Conservation (phyloP, 1,140 invertebrate species). For the Drosophila suzukii region DNA sequence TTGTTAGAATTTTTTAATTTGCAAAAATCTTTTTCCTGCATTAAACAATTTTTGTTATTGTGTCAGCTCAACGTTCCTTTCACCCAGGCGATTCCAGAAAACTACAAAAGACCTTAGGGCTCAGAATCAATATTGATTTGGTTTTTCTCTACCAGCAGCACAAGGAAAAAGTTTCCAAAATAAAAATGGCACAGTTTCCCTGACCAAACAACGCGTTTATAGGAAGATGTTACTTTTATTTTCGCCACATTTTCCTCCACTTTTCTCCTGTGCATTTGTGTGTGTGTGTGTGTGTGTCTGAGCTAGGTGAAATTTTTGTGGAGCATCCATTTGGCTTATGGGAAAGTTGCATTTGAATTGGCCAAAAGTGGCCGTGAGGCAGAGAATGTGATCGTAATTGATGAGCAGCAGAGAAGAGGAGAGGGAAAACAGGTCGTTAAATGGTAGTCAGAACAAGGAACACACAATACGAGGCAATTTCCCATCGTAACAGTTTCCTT, state of each 20-base stretch:
- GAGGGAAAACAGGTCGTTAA: constrained; percentile 42
- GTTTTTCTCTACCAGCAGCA: constrained; percentile 3
- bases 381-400: constrained; percentile 42
- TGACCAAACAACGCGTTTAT: constrained; percentile 34
- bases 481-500: constrained; percentile 19
- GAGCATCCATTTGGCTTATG: constrained; percentile 43
- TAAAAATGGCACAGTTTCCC: constrained; percentile 5
- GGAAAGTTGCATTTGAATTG: constrained; percentile 52
- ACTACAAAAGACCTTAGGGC: constrained; percentile 36
- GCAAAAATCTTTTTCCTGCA: constrained; percentile 17
- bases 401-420: constrained; percentile 13
- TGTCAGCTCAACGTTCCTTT: constrained; percentile 34
- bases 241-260: constrained; percentile 35
- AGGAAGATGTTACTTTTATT: constrained; percentile 42
- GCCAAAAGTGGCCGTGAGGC: constrained; percentile 32
- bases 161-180: background rate
- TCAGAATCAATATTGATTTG: constrained; percentile 56
- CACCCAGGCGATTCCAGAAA: constrained; percentile 21
- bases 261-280: background rate
- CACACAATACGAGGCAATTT: constrained; percentile 19
- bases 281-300: background rate
- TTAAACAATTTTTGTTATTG: constrained; percentile 32
- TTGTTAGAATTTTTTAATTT: background rate
- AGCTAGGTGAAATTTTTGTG: constrained; percentile 49
- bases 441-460: constrained; percentile 21